Percentiles rank a stretch among this genome's conserved stretches.
phyloP scores from a whole-genome alignment of 35 echinoderm and acorn worm species.

The Ptychodera flava region DNA sequence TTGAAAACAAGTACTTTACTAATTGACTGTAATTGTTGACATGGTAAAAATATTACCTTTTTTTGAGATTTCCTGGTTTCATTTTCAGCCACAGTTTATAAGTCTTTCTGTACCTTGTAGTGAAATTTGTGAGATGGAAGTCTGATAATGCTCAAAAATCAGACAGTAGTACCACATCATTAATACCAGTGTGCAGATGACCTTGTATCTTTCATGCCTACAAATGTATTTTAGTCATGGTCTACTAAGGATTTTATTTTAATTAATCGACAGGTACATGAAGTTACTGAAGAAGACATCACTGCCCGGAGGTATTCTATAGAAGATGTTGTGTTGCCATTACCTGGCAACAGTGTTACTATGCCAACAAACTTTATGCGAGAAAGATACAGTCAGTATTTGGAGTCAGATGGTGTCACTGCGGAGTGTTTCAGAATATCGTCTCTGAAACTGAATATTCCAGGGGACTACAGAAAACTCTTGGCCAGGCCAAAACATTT shows the following conservation, averaged over 20 bases:
- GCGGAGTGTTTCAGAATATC: slow-evolving; percentile 40
- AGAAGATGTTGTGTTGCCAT: slow-evolving; percentile 55
- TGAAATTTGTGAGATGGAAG: too few species aligned
- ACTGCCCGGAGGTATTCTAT: slow-evolving; percentile 22
- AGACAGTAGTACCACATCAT: too few species aligned
- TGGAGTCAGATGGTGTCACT: slow-evolving; percentile 34
- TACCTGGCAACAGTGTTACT: slow-evolving; percentile 74
- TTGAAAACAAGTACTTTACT: too few species aligned
- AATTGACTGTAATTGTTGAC: too few species aligned
- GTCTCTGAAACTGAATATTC: slow-evolving; percentile 62
- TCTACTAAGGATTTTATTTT: background rate
- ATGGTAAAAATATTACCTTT: too few species aligned
- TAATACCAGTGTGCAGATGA: too few species aligned
- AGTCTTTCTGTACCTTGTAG: too few species aligned
- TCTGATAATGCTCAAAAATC: too few species aligned
- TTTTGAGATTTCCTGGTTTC: too few species aligned
- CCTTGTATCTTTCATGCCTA: too few species aligned
- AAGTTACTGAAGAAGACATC: slow-evolving; percentile 34
- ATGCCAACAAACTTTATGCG: slow-evolving; percentile 53
- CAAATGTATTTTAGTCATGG: slow-evolving; percentile 10
- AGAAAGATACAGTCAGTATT: slow-evolving; percentile 25
- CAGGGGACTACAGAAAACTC: slow-evolving; percentile 75
- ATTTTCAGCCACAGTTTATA: too few species aligned
- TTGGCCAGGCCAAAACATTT: slow-evolving; percentile 35
- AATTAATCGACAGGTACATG: slow-evolving; percentile 53